A percentile compares a stretch with the other conserved stretches of the same genome.
Evolutionary conservation across 2,797 vertebrate species (phyloP).

Genomic region (Sebastes dallii): DNA sequence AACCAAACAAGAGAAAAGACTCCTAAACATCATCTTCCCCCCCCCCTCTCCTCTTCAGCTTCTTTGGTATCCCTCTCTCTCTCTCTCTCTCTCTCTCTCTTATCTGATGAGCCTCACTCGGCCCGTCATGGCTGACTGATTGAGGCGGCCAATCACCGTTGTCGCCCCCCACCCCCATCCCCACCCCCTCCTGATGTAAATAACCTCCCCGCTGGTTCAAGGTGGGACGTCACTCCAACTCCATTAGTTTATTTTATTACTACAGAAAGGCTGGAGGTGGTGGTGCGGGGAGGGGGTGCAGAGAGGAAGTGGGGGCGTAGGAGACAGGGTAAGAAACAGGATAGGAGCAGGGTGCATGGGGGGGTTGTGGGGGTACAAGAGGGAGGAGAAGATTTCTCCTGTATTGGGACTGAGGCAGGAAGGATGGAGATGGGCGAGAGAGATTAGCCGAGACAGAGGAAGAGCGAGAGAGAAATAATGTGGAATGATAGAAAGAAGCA

Average conservation of each 20-base stretch:
- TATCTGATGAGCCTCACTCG: conserved; percentile 51
- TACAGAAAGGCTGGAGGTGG: conserved; percentile 36
- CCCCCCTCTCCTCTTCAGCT: conserved; percentile 1
- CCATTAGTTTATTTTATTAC: conserved; percentile 83
- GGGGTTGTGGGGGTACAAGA: not conserved
- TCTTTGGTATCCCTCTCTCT: conserved; percentile 1
- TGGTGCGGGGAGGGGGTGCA: not conserved
- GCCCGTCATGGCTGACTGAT: conserved; percentile 74
- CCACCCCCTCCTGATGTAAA: conserved; percentile 71
- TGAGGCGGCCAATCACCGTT: conserved; percentile 57
- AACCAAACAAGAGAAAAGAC: not conserved
- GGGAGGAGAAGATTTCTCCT: not conserved
- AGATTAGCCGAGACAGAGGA: conserved; percentile 52
- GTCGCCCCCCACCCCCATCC: not conserved
- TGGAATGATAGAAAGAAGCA: conserved; percentile 58
- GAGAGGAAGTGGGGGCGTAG: not conserved
- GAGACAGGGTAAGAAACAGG: not conserved
- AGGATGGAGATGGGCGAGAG: conserved; percentile 48
- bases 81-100: not conserved
- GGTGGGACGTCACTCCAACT: conserved; percentile 72
- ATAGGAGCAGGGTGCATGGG: not conserved
- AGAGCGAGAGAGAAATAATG: conserved; percentile 50
- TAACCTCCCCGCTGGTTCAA: conserved; percentile 79
- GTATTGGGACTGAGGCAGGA: conserved; percentile 14
- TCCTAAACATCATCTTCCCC: conserved; percentile 6